Conservation (phyloP, 2,113 vertebrate genomes). For the Barnardius zonarius region DNA sequence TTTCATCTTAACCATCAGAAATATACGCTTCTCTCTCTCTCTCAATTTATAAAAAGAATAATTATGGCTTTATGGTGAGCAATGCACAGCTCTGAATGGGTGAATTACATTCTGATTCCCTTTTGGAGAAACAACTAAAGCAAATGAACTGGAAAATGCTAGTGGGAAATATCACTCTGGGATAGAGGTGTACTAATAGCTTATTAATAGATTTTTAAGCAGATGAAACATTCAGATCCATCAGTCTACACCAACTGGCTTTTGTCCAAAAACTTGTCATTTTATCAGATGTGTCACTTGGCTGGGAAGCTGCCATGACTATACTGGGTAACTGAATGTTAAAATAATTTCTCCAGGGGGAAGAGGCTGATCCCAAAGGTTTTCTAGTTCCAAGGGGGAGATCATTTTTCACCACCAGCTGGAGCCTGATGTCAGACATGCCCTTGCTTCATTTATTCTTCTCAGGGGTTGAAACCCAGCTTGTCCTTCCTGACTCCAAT, state of each 20-base stretch:
- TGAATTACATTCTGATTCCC: neutral
- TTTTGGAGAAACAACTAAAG: neutral
- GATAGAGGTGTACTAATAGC: neutral
- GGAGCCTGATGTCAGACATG: constrained; percentile 39
- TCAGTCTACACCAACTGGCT: neutral
- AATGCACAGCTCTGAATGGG: neutral
- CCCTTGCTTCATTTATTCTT: constrained; percentile 23
- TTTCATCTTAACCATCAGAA: neutral
- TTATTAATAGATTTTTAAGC: neutral
- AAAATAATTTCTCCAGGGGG: constrained; percentile 38
- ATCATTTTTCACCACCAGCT: constrained; percentile 40
- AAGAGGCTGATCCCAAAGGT: constrained; percentile 22
- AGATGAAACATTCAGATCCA: neutral
- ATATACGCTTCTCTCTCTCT: neutral
- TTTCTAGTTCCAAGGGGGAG: neutral
- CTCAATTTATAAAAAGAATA: neutral
- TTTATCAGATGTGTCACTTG: neutral
- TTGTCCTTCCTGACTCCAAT: constrained; percentile 36
- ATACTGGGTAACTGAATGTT: neutral
- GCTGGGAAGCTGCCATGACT: constrained; percentile 15
- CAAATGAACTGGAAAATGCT: neutral
- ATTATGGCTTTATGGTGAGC: neutral
- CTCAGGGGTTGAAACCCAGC: neutral
- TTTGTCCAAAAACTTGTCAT: neutral
- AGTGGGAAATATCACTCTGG: neutral